Percentiles rank a stretch among this genome's conserved stretches.
phyloP scores from a whole-genome alignment of 2,888 invertebrate species.

The Brachyptera putata region DNA sequence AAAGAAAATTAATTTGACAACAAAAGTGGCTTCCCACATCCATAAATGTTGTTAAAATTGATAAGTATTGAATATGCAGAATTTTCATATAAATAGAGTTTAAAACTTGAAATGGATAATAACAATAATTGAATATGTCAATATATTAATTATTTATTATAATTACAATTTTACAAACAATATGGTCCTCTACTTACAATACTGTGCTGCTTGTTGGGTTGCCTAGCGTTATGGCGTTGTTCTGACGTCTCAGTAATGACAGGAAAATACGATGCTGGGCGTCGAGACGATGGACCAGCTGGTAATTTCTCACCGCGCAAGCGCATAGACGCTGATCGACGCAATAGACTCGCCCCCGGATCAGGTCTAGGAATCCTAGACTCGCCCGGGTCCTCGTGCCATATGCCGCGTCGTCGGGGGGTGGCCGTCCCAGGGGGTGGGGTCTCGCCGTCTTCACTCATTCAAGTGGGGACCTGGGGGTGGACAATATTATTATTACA shows the following conservation, averaged over 20 bases:
- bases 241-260: conserved; percentile 59
- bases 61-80: too few relatives aligned
- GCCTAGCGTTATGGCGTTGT: not conserved
- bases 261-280: conserved; percentile 53
- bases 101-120: too few relatives aligned
- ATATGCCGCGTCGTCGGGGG: conserved; percentile 6
- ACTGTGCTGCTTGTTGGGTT: conserved; percentile 1
- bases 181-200: not conserved
- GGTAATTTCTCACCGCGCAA: conserved; percentile 56
- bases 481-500: not conserved
- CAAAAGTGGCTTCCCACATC: too few relatives aligned
- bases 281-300: conserved; percentile 50
- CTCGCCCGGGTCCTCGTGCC: conserved; percentile 16
- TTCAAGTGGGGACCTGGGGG: not conserved
- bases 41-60: too few relatives aligned
- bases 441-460: too few relatives aligned
- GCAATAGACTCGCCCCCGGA: conserved; percentile 44
- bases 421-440: not conserved
- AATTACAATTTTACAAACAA: too few relatives aligned
- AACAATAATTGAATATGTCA: too few relatives aligned
- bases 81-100: too few relatives aligned
- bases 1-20: too few relatives aligned
- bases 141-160: too few relatives aligned
- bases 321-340: conserved; percentile 63
- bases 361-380: conserved; percentile 39